A percentile compares a stretch with the other conserved stretches of the same genome.
Evolutionary conservation across 2,797 vertebrate species (phyloP).

Genomic region (Acomys russatus): DNA sequence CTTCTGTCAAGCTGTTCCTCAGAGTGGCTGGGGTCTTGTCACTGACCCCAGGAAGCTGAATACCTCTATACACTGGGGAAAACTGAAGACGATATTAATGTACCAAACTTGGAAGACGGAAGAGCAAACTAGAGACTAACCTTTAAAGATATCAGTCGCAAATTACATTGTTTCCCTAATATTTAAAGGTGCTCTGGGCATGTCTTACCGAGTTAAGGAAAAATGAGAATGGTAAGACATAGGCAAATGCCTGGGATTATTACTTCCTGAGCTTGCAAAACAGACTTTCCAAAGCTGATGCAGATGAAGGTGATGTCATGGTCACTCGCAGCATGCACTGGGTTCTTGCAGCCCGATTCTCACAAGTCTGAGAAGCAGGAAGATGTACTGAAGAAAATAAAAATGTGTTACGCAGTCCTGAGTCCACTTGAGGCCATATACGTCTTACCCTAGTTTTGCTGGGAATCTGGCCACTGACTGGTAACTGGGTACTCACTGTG

Average conservation of each 20-base stretch:
- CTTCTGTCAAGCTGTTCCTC: slow-evolving; percentile 61
- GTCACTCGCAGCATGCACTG: neutral
- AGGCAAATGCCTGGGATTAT: slow-evolving; percentile 6
- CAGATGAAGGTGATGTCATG: neutral
- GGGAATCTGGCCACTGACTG: neutral
- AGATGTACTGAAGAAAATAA: slow-evolving; percentile 70
- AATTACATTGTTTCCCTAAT: slow-evolving; percentile 34
- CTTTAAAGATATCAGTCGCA: neutral
- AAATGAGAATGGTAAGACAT: slow-evolving; percentile 63
- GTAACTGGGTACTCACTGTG: neutral
- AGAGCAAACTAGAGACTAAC: neutral
- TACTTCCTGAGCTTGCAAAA: slow-evolving; percentile 56
- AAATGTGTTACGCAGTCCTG: neutral
- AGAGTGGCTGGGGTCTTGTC: slow-evolving; percentile 37
- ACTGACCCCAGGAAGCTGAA: slow-evolving; percentile 40
- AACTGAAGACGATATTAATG: neutral
- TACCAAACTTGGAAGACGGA: neutral
- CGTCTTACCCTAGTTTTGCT: slow-evolving; percentile 6
- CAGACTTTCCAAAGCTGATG: neutral
- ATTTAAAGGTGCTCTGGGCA: slow-evolving; percentile 2
- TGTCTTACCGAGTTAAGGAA: slow-evolving; percentile 35
- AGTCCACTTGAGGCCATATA: neutral
- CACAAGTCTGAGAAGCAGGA: slow-evolving; percentile 57
- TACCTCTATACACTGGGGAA: neutral
- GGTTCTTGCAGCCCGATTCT: slow-evolving; percentile 4